Evolutionary conservation across 2,113 vertebrate species (phyloP).

Genomic region (Chloropsis hardwickii): DNA sequence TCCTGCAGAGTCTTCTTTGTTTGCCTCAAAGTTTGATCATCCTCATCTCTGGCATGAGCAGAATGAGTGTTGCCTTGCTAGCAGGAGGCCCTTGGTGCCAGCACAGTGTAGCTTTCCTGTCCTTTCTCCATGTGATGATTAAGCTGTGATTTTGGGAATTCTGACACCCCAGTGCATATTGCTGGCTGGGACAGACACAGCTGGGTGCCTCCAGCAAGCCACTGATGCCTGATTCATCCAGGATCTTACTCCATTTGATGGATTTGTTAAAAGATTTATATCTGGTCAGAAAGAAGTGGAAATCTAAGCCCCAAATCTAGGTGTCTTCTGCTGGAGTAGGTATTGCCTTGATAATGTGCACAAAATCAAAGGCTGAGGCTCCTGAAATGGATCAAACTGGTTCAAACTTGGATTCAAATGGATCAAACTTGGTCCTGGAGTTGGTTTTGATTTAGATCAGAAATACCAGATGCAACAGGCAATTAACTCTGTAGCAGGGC

Average conservation of each 20-base stretch:
- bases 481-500: not conserved
- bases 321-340: not conserved
- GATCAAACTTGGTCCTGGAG: not conserved
- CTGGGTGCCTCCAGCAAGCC: not conserved
- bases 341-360: not conserved
- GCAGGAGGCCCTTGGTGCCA: not conserved
- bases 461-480: not conserved
- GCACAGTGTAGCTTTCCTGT: fast-evolving
- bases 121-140: not conserved
- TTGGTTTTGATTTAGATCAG: not conserved
- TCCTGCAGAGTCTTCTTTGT: not conserved
- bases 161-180: not conserved
- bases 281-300: not conserved
- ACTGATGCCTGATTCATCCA: not conserved
- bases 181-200: not conserved
- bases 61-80: not conserved
- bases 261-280: not conserved
- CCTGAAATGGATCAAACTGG: not conserved
- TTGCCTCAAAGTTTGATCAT: not conserved
- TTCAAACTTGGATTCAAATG: too few relatives aligned
- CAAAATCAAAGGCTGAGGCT: not conserved
- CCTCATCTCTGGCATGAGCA: not conserved
- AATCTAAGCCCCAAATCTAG: not conserved
- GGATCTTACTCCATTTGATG: not conserved
- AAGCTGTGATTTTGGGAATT: not conserved